Evolutionary conservation across 2,888 invertebrate genomes (phyloP).

Genomic region (Agrotis puta): DNA sequence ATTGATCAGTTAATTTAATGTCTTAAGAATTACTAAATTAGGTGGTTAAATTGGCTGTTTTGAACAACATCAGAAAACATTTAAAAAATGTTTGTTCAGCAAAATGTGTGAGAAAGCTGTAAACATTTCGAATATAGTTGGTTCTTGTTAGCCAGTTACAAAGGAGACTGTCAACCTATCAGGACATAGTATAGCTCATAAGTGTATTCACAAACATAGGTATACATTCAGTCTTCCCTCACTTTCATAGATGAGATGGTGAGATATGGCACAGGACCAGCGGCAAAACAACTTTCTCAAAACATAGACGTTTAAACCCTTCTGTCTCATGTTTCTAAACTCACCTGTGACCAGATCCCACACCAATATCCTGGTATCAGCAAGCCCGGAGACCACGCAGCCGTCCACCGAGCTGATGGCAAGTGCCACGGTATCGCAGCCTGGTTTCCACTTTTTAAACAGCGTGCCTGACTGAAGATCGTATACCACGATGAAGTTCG

Average conservation of each 20-base stretch:
- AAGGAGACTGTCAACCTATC: too few species aligned
- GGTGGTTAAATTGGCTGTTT: neutral
- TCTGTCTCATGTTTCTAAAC: conserved; percentile 11
- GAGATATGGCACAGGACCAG: neutral
- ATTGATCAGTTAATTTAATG: neutral
- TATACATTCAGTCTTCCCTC: neutral
- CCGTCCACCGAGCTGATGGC: conserved; percentile 96
- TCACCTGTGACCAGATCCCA: conserved; percentile 96
- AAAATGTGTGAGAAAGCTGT: neutral
- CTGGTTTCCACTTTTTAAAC: conserved; percentile 98
- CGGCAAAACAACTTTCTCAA: neutral
- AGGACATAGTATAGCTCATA: neutral
- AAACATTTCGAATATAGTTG: neutral
- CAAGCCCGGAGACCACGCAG: conserved; percentile 96
- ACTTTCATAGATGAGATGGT: too few species aligned
- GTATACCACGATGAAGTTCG: conserved; percentile 97
- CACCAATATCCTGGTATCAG: conserved; percentile 95
- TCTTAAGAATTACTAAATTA: neutral
- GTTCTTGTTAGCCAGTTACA: too few species aligned
- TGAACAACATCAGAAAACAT: neutral
- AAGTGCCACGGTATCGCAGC: conserved; percentile 95
- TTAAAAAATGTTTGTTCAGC: too few species aligned
- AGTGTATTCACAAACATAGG: too few species aligned
- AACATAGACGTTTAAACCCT: neutral
- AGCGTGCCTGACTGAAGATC: conserved; percentile 97